Base-by-base conservation (phyloP, 2,888 invertebrate species). In the Leucoma salicis region DNA sequence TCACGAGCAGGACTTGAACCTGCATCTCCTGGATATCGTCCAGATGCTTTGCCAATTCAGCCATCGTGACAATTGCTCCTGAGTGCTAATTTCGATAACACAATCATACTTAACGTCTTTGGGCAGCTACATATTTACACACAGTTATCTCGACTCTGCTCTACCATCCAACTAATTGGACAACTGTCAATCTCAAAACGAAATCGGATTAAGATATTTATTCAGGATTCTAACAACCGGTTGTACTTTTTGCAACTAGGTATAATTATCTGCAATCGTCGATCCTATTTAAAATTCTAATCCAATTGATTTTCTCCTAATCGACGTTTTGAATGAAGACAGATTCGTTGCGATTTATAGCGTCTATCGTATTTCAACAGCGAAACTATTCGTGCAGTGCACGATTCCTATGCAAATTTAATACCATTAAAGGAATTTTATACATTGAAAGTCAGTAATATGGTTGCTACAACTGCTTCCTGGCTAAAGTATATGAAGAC, bases 301-400 rank as follows among this genome's bases (percentile, higher is more conserved):
- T 27, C 29, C 13, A 37, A 49, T 40, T 39, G 38, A 49, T 28
- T 46, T 39, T 42, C 54, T 44, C 43, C 49, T 46, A 57, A 57
- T 48, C 42, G 38, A 36, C 34, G 35, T 54, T 49, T 36, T n/a
- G 35, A 46, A 46, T 46, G 47, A 54, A 46, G 44, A 43, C 49
- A 43, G 35, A 32, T 46, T 32, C 42, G 34, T 35, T 39, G 37
- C 48, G 39, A 58, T 50, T 52, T 53, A 54, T 57, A 48, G 37
- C 39, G 32, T 46, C 40, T 25, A 37, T 50, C 42, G 33, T 34
- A 40, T 59, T 53, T 39, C 45, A 29, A 53, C 46, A 59, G 47
- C 21, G 21, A 35, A 28, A 43, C 31, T 46, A 51, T 42, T 31
- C 33, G 33, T 47, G 50, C 21, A 40, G 33, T 47, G 50, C 21